Evolutionary conservation across 2,888 invertebrate species (phyloP).

Genomic region (Pristionchus maxplancki): DNA sequence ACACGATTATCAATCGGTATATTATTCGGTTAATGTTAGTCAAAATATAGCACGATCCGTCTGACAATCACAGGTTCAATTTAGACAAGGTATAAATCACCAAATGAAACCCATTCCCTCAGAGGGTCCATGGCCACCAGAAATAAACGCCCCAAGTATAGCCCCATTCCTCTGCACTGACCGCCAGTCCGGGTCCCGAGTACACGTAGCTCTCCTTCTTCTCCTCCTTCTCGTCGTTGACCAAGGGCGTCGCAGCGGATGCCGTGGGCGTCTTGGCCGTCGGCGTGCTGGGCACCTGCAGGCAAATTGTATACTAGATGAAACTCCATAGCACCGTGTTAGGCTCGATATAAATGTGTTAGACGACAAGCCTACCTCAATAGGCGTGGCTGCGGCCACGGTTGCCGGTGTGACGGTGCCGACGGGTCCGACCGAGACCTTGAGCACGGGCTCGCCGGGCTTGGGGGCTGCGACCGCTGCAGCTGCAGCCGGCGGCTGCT

Average conservation of each 20-base stretch:
- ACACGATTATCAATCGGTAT: neutral
- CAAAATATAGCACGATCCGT: no score
- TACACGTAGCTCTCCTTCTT: slow-evolving; percentile 35
- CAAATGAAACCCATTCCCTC: no score
- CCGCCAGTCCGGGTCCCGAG: neutral
- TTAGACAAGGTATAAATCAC: no score
- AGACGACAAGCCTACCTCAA: no score
- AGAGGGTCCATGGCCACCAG: no score
- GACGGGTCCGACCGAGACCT: neutral
- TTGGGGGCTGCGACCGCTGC: slow-evolving; percentile 10
- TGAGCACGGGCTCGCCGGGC: slow-evolving; percentile 25
- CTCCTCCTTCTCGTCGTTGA: slow-evolving; percentile 21
- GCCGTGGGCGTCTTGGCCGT: neutral
- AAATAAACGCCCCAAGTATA: no score
- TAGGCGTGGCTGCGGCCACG: neutral
- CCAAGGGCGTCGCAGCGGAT: neutral
- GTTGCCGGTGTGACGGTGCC: neutral
- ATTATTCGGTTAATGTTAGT: neutral
- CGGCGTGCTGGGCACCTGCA: neutral
- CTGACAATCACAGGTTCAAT: no score
- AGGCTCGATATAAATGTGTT: no score
- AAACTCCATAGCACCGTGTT: no score
- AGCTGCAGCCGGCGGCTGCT: slow-evolving; percentile 26
- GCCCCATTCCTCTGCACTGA: no score
- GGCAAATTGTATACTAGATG: neutral